Evolutionary conservation across 2,797 vertebrate species (phyloP).

Genomic region (Ataeniobius toweri): DNA sequence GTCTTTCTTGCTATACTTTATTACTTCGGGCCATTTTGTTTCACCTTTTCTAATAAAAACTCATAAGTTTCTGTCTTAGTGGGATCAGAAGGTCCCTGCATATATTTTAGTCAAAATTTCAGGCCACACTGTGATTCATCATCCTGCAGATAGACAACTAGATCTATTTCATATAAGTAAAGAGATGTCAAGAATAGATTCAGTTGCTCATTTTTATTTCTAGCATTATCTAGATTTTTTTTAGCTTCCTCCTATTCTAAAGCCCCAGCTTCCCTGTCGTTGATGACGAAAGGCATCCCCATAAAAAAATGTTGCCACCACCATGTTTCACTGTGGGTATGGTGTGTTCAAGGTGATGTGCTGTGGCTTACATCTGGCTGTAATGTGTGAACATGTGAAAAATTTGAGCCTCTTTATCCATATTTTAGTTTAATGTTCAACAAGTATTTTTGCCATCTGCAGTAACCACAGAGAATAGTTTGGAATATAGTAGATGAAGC

Average conservation of each 20-base stretch:
- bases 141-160: conserved; percentile 17
- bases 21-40: conserved; percentile 4
- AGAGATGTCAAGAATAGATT: conserved; percentile 22
- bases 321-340: too few species aligned
- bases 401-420: neutral
- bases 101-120: conserved; percentile 2
- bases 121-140: conserved; percentile 19
- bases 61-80: neutral
- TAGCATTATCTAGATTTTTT: neutral
- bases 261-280: neutral
- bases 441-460: neutral
- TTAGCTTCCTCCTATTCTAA: neutral
- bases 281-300: neutral
- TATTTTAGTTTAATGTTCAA: neutral
- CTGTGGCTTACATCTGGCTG: neutral
- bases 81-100: conserved; percentile 7
- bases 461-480: neutral
- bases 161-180: conserved; percentile 22
- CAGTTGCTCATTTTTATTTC: conserved; percentile 16
- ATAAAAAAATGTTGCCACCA: neutral
- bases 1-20: neutral
- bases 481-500: neutral
- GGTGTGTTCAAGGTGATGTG: too few species aligned
- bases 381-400: neutral
- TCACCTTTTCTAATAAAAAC: conserved; percentile 3